Percentiles rank a stretch among this genome's conserved stretches.
Evolutionary conservation across 2,797 vertebrate genomes (phyloP).

Genomic region (Lycodopsis pacificus): DNA sequence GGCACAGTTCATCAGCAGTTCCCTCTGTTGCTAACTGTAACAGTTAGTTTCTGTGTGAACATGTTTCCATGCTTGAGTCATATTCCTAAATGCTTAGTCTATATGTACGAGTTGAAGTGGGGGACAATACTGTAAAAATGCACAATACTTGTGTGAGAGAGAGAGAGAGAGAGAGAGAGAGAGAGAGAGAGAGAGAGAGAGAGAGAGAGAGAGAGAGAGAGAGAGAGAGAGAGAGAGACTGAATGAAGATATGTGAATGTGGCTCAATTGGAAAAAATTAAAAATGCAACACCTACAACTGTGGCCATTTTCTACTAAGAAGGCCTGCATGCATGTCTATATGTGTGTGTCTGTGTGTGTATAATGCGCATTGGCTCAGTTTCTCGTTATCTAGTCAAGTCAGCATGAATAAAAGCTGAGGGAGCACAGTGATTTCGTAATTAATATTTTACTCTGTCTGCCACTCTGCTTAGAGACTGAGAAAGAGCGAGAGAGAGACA

Average conservation of each 20-base stretch:
- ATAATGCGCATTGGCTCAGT: constrained; percentile 61
- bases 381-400: constrained; percentile 78
- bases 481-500: constrained; percentile 29
- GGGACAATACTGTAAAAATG: constrained; percentile 8
- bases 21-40: background rate
- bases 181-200: background rate
- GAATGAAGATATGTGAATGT: constrained; percentile 11
- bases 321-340: constrained; percentile 16
- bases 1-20: background rate
- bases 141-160: background rate
- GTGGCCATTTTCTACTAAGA: background rate
- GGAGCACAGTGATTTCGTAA: constrained; percentile 81
- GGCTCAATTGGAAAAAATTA: constrained; percentile 6
- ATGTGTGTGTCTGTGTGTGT: constrained; percentile 24
- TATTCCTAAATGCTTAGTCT: background rate
- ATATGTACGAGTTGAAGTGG: background rate
- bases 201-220: background rate
- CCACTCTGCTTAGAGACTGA: constrained; percentile 79
- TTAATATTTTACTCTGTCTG: constrained; percentile 84
- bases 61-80: background rate
- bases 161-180: background rate
- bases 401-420: constrained; percentile 81
- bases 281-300: constrained; percentile 31
- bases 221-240: background rate
- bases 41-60: background rate